Evolutionary conservation across 2,888 invertebrate species (phyloP), one percentile per base, ranked within the genome.

Genomic region (Mimumesa dahlbomi): DNA sequence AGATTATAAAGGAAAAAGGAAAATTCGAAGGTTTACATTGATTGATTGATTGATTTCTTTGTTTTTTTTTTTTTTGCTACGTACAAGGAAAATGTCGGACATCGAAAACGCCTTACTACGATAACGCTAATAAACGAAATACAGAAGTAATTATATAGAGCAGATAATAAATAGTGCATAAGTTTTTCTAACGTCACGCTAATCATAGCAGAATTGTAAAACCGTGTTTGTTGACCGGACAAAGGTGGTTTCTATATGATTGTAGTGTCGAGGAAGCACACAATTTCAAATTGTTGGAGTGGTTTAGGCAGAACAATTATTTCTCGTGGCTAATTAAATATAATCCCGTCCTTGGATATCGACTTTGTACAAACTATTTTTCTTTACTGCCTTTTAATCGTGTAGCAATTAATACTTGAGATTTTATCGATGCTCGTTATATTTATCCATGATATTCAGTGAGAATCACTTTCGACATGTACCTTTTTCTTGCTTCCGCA

Each of bases 71-170:
- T 56, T 59, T 53, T 74, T 61, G 67, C 59, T 71, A 62, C 53
- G 64, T 62, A 68, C 58, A 65, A 77, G 72, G 40, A 66, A 76
- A 83, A 80, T 72, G 74, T 76, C 73, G 75, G 70, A 85, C 87
- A 87, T 87, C 86, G 87, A 87, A 87, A 79, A 84, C 83, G 86
- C 87, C 86, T 87, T 87, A 87, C 73, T 84, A 86, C 45, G 19
- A 75, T 75, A n/a, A 75, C 59, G 62, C 56, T 68, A 66, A 56
- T 62, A 75, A 73, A 70, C 43, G 67, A 75, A 66, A 73, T 45
- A 56, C 66, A 62, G 34, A 73, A 66, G 13, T 75, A 71, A 63
- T 49, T 50, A 62, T n/a, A n/a, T 64, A 76, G 63, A 64, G 52
- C 34, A 45, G 46, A 68, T 73, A 73, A 72, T 61, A 43, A 62